Conservation (phyloP, 2,113 vertebrate genomes). For the Miniopterus natalensis region DNA sequence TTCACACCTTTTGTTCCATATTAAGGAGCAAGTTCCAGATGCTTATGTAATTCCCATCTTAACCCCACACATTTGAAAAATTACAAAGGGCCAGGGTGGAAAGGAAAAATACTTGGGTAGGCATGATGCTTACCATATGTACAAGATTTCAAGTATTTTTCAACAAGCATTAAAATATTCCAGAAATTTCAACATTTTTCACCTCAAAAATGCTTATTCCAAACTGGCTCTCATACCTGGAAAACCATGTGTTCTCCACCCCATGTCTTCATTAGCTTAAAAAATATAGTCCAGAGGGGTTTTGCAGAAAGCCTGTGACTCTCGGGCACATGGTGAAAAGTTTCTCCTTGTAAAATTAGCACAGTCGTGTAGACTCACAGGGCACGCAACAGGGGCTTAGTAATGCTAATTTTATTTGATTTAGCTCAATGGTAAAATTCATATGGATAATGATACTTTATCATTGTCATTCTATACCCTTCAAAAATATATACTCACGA, state of each 20-base stretch:
- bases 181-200: conserved; percentile 74
- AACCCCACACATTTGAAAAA: conserved; percentile 67
- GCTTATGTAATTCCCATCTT: conserved; percentile 65
- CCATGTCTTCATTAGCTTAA: neutral
- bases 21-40: conserved; percentile 65
- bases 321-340: neutral
- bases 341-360: neutral
- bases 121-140: conserved; percentile 77
- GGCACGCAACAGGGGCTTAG: neutral
- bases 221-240: neutral
- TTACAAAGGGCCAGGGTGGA: conserved; percentile 45
- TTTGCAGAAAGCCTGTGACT: neutral
- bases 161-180: conserved; percentile 73
- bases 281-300: neutral
- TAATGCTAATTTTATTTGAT: neutral
- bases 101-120: conserved; percentile 62
- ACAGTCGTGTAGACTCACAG: neutral
- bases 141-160: conserved; percentile 72
- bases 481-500: neutral
- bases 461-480: neutral
- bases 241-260: conserved; percentile 62
- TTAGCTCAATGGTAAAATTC: neutral
- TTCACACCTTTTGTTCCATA: conserved; percentile 66
- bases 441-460: neutral
- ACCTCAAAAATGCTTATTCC: conserved; percentile 62